Evolutionary conservation across 2,113 vertebrate species (phyloP), one percentile per base, ranked within the genome.

Genomic region (Zingel zingel): DNA sequence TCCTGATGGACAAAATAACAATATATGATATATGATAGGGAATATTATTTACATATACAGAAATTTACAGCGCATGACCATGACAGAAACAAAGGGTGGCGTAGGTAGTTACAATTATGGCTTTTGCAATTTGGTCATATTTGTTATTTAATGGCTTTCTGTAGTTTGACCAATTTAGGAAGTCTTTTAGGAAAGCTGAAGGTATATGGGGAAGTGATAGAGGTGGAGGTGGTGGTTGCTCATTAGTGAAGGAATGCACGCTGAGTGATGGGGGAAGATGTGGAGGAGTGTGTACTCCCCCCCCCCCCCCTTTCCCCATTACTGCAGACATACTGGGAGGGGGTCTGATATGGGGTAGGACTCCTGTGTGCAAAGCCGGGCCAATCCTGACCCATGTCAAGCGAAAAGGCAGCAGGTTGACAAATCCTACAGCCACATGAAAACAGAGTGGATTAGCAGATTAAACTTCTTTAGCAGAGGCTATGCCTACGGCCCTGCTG

Each of bases 191-290:
- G 47, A 25, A 39, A 79, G 67, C 54, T 56, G 67, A 83, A 84
- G 76, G 70, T 82, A 51, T 50, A 47, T 56, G 12, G 25, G 51
- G 19, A 47, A 47, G 77, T 54, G 73, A 69, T 30, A 33, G 43
- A 25, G 78, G 50, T n/a, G 45, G 56, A 63, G 27, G 73, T 65
- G 69, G 56, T 50, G 62, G 72, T 51, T 82, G 62, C 88, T 94
- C 91, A 93, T 94, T 95, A 94, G 91, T 61, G 74, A 54, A 89
- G 83, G 94, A 95, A 94, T 95, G 93, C 66, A 74, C 88, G 79
- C 84, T 74, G 77, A 89, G 62, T 85, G 84, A 85, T 83, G 81
- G 74, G 65, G 65, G 56, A 58, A 68, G 77, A 68, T 70, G 66
- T 65, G 43, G 68, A 68, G 81, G 45, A 45, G 57, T 47, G 71